A percentile compares a stretch with the other conserved stretches of the same genome.
Conservation (phyloP, 2,113 vertebrate genomes). For the Dromas ardeola region DNA sequence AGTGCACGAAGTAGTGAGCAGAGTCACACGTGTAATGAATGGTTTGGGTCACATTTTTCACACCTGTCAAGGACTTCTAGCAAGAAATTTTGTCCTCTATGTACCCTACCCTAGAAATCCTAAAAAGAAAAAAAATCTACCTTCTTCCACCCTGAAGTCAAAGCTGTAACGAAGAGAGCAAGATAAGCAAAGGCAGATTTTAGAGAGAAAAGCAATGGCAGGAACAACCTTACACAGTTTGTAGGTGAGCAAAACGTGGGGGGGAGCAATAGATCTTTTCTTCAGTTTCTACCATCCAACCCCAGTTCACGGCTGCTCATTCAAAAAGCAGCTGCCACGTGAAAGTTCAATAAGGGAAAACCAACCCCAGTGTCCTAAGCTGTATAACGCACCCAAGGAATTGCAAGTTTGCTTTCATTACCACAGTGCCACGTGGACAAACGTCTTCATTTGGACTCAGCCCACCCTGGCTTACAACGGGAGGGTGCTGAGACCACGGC, state of each 20-base stretch:
- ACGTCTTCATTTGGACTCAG: not conserved
- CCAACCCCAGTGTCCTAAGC: not conserved
- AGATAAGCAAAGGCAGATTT: not conserved
- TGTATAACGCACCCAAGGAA: not conserved
- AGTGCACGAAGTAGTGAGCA: not conserved
- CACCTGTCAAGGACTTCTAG: not conserved
- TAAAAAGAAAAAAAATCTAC: not conserved
- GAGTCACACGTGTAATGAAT: not conserved
- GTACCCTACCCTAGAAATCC: not conserved
- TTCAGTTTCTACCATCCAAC: not conserved
- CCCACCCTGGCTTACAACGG: rapidly evolving
- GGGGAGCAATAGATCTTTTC: not conserved
- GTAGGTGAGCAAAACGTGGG: not conserved
- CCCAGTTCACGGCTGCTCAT: not conserved
- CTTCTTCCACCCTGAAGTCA: not conserved
- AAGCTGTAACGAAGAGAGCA: not conserved
- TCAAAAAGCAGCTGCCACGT: not conserved
- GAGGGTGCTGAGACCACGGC: not conserved
- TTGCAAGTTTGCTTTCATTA: not conserved
- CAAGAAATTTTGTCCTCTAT: not conserved
- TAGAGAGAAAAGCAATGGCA: not conserved
- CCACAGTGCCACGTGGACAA: not conserved
- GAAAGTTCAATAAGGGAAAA: not conserved
- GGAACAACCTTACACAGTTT: not conserved
- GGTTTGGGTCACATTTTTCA: not conserved